Conservation (phyloP, 2,797 vertebrate species). For the Sebastes wilsoni region DNA sequence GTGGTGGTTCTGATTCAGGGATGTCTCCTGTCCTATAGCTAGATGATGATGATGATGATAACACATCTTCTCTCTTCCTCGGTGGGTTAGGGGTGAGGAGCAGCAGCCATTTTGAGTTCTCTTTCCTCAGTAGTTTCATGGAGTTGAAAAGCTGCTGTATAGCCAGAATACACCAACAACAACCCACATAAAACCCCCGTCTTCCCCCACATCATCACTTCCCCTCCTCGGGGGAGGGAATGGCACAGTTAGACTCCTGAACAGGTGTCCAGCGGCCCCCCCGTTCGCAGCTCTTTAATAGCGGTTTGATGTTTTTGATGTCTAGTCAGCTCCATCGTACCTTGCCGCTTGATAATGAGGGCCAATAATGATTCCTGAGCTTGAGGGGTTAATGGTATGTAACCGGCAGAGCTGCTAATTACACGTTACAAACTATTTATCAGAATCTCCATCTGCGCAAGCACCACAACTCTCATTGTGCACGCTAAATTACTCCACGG, state of each 20-base stretch:
- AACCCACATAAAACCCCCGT: constrained; percentile 56
- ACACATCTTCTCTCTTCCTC: too few relatives aligned
- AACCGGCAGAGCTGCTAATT: constrained; percentile 98
- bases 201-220: constrained; percentile 66
- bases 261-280: constrained; percentile 83
- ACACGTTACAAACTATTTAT: constrained; percentile 99
- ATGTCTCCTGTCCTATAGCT: too few relatives aligned
- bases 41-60: too few relatives aligned
- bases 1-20: too few relatives aligned
- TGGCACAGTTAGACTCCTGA: constrained; percentile 82
- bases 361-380: constrained; percentile 96
- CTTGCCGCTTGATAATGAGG: constrained; percentile 98
- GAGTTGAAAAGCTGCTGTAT: constrained; percentile 36
- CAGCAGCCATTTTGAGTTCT: constrained; percentile 51
- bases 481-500: constrained; percentile 99
- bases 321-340: constrained; percentile 98
- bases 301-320: constrained; percentile 89
- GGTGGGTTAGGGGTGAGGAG: neutral
- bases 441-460: constrained; percentile 97
- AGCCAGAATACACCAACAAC: constrained; percentile 58
- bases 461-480: constrained; percentile 92
- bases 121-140: neutral
- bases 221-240: constrained; percentile 73
- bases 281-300: constrained; percentile 66
- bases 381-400: constrained; percentile 99